Conservation (phyloP, 2,113 vertebrate species). For the Heliornis fulica region DNA sequence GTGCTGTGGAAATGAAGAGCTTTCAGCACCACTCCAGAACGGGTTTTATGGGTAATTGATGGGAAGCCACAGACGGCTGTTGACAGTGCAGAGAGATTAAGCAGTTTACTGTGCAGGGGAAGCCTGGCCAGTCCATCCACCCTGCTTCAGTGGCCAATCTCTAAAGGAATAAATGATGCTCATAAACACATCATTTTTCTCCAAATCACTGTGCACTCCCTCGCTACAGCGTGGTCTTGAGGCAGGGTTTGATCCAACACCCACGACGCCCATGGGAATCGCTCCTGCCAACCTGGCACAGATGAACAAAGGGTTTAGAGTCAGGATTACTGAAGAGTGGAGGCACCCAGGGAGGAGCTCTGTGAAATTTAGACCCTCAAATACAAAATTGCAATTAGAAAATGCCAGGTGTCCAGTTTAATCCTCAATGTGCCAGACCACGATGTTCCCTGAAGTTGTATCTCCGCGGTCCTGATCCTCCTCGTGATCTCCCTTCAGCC, state of each 20-base stretch:
- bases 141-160: background rate
- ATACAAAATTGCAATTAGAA: background rate
- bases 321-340: background rate
- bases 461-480: background rate
- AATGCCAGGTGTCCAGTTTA: background rate
- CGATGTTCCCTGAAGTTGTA: background rate
- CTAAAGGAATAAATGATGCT: background rate
- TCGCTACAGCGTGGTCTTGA: rapidly evolving
- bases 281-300: background rate
- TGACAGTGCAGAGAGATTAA: background rate
- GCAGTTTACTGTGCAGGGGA: background rate
- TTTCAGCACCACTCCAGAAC: background rate
- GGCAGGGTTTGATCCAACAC: background rate
- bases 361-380: background rate
- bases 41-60: background rate
- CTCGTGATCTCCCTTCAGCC: background rate
- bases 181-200: background rate
- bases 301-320: background rate
- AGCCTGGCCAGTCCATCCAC: background rate
- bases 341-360: background rate
- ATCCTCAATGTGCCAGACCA: background rate
- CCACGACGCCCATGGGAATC: rapidly evolving
- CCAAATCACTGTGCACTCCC: background rate
- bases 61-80: background rate
- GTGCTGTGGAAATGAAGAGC: background rate